These are phyloP conservation scores for Drosophila neonasuta DNA, from an alignment of 2,888 invertebrate species.

Conservation along the genomic window DNA sequence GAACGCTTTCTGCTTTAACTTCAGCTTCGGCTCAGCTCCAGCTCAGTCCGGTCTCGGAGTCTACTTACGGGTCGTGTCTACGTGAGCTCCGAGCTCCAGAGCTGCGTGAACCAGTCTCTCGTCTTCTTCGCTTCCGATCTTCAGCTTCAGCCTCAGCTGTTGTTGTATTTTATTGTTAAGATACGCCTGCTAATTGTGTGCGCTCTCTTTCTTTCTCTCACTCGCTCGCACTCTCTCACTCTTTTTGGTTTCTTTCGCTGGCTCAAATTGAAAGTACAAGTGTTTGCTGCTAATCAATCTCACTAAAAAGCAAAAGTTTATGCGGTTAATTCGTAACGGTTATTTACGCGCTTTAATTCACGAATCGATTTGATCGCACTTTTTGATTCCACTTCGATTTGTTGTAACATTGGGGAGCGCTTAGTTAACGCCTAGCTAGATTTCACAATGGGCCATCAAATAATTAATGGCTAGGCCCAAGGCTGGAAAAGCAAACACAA, in stretches of 20 bases:
- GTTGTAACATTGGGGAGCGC: background rate
- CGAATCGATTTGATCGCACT: conserved; percentile 21
- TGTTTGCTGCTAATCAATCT: conserved; percentile 60
- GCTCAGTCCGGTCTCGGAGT: conserved; percentile 1
- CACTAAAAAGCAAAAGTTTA: conserved; percentile 53
- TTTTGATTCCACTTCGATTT: background rate
- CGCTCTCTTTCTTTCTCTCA: conserved; percentile 3
- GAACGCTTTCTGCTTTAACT: conserved; percentile 1
- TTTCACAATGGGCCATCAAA: conserved; percentile 1
- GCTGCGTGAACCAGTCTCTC: conserved; percentile 2
- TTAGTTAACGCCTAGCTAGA: background rate
- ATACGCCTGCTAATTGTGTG: conserved; percentile 46
- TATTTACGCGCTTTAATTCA: conserved; percentile 35
- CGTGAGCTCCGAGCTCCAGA: conserved; percentile 1
- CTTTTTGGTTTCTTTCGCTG: conserved; percentile 9
- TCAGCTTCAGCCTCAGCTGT: background rate
- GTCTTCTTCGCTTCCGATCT: conserved; percentile 9
- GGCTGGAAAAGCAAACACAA: background rate
- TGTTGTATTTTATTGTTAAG: conserved; percentile 49
- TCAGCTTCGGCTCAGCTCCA: background rate
- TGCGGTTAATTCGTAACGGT: conserved; percentile 38
- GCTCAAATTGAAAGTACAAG: conserved; percentile 64
- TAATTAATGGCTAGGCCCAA: background rate
- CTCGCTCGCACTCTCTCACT: conserved; percentile 9
- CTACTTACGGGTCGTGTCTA: background rate